Evolutionary conservation across 2,113 vertebrate genomes (phyloP), one percentile per base, ranked within the genome.

Genomic region (Tupaia chinensis): DNA sequence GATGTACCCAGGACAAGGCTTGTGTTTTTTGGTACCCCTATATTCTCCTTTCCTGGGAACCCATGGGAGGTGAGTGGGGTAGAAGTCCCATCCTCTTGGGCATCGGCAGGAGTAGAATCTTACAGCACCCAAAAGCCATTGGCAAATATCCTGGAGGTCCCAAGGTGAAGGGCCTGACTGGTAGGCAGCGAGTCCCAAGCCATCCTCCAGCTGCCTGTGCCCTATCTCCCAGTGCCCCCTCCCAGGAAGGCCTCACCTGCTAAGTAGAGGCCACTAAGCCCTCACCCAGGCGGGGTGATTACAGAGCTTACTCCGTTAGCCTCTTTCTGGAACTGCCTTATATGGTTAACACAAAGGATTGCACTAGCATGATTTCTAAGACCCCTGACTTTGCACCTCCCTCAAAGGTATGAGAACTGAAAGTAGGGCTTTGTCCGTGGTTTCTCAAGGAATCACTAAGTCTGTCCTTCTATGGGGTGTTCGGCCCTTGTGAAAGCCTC

Each of bases 1-100:
- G 29, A 9, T 3, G 9, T 19, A 23, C 44, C n/a, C 17, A 5
- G 0, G 2, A 3, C 68, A 15, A 6, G 56, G 12, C 7, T 5
- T n/a, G 78, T 6, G 16, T 5, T 60, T 61, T 61, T 22, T 20
- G 22, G 14, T 15, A 58, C 11, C 60, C 16, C 17, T 7, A 53
- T 27, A 23, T 3, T 63, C 7, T 29, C 13, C 9, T 34, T 9
- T 12, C 19, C 1, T 66, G 0, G 29, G 54, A 32, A 1, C 32
- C 76, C 23, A 44, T 44, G 44, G 44, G 44, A 44, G 44, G 44
- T 44, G 44, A 44, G 44, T 44, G 44, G 44, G 44, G 44, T 5
- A 5, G 3, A 44, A 44, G 44, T 5, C 2, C 7, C 4, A 2
- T 2, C 3, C 34, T 76, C 22, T 17, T 7, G 44, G 44, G 65